A percentile compares a stretch with the other conserved stretches of the same genome.
These are phyloP conservation scores for Callopanchax toddi DNA, from an alignment of 2,113 vertebrate genomes.

Conservation along the genomic window DNA sequence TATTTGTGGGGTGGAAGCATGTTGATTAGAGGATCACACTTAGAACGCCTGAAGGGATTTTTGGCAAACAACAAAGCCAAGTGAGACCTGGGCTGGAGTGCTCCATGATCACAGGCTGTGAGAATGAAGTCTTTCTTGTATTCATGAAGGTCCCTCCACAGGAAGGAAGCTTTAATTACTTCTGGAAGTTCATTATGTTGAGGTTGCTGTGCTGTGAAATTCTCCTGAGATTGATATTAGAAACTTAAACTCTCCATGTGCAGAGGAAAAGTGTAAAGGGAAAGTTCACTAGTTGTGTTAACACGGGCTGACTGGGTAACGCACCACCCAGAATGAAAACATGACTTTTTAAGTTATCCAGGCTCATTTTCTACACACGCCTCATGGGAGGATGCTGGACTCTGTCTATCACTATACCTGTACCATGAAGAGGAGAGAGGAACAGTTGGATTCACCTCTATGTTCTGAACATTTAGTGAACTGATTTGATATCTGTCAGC, in stretches of 20 bases:
- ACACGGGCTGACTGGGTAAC: too few relatives aligned
- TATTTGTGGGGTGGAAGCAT: slow-evolving; percentile 36
- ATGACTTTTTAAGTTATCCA: too few relatives aligned
- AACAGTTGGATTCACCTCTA: too few relatives aligned
- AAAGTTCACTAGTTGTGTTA: slow-evolving; percentile 26
- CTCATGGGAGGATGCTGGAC: too few relatives aligned
- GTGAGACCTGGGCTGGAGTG: slow-evolving; percentile 55
- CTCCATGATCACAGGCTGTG: slow-evolving; percentile 57
- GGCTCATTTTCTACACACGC: too few relatives aligned
- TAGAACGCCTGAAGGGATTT: slow-evolving; percentile 65
- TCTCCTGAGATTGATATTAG: slow-evolving; percentile 71
- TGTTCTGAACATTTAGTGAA: too few relatives aligned
- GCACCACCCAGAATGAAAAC: too few relatives aligned
- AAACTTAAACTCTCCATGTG: slow-evolving; percentile 55
- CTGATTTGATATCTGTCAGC: too few relatives aligned
- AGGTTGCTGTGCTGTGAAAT: slow-evolving; percentile 80
- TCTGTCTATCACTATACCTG: too few relatives aligned
- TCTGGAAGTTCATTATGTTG: slow-evolving; percentile 78
- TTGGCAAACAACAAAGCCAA: slow-evolving; percentile 49
- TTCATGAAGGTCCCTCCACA: slow-evolving; percentile 65
- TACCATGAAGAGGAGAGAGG: too few relatives aligned
- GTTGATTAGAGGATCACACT: slow-evolving; percentile 58
- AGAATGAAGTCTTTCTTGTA: slow-evolving; percentile 61
- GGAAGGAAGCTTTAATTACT: slow-evolving; percentile 75
- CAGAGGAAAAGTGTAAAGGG: slow-evolving; percentile 8